Conservation (phyloP, 2,888 invertebrate genomes). For the Cyrtodaria siliqua region DNA sequence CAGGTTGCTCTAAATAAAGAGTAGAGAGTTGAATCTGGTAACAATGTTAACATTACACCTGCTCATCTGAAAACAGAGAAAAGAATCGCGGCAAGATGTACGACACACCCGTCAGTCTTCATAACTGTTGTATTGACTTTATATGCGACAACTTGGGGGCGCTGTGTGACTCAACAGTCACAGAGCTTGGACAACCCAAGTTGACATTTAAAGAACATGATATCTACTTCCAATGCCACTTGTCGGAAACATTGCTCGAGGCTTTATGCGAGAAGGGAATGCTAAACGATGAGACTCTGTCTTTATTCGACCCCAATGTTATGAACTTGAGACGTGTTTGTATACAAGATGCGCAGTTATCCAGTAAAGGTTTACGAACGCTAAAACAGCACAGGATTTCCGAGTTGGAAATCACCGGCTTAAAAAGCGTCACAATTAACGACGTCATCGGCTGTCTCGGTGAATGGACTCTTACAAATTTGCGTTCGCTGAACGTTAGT, state of each 20-base stretch:
- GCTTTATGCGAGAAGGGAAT: conserved; percentile 88
- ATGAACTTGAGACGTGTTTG: conserved; percentile 89
- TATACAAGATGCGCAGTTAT: conserved; percentile 88
- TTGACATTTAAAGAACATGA: conserved; percentile 80
- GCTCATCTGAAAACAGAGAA: too few species aligned
- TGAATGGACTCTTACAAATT: conserved; percentile 89
- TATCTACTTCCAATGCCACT: conserved; percentile 80
- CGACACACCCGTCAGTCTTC: conserved; percentile 89
- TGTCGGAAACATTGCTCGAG: conserved; percentile 85
- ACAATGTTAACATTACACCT: too few species aligned
- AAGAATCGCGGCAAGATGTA: conserved; percentile 86
- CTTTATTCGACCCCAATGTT: conserved; percentile 88
- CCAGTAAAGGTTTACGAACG: conserved; percentile 88
- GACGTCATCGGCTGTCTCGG: conserved; percentile 90
- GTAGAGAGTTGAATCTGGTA: too few species aligned
- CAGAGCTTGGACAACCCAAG: conserved; percentile 61
- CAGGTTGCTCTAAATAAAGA: too few species aligned
- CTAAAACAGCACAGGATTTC: conserved; percentile 89
- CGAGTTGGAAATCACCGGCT: conserved; percentile 89
- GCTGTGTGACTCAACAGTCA: conserved; percentile 85
- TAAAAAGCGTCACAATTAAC: conserved; percentile 88
- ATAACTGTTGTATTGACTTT: conserved; percentile 89
- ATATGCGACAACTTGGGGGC: conserved; percentile 89
- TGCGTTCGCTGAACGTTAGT: conserved; percentile 89
- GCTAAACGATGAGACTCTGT: conserved; percentile 89